Conservation (phyloP, 2,113 vertebrate species). For the Saimiri boliviensis region DNA sequence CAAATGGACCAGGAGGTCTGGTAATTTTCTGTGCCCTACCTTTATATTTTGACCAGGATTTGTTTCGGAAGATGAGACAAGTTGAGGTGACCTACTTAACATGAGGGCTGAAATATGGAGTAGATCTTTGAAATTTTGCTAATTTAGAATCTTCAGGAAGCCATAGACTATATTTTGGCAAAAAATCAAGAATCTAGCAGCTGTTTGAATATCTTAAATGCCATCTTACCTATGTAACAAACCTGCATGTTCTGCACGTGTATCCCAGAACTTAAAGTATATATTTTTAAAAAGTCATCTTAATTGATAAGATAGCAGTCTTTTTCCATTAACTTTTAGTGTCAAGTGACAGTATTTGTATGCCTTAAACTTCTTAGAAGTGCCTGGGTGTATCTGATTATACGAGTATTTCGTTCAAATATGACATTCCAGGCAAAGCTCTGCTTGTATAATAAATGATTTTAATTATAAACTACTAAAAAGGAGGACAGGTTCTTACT, state of each 20-base stretch:
- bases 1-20: not conserved
- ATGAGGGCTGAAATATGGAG: not conserved
- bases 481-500: too few relatives aligned
- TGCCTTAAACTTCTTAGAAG: not conserved
- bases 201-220: not conserved
- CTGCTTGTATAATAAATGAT: too few relatives aligned
- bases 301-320: not conserved
- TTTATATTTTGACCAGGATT: too few relatives aligned
- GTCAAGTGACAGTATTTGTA: not conserved
- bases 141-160: not conserved
- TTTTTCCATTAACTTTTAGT: not conserved
- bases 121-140: not conserved
- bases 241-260: too few relatives aligned
- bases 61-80: not conserved
- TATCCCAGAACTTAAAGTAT: too few relatives aligned
- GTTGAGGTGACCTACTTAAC: not conserved
- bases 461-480: too few relatives aligned
- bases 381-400: not conserved
- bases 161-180: not conserved
- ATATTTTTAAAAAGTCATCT: too few relatives aligned
- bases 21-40: not conserved
- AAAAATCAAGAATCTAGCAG: not conserved
- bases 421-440: too few relatives aligned
- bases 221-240: not conserved
- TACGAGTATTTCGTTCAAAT: not conserved